phyloP scores from a whole-genome alignment of 2,113 vertebrate species.

The Gopherus evgoodei region DNA sequence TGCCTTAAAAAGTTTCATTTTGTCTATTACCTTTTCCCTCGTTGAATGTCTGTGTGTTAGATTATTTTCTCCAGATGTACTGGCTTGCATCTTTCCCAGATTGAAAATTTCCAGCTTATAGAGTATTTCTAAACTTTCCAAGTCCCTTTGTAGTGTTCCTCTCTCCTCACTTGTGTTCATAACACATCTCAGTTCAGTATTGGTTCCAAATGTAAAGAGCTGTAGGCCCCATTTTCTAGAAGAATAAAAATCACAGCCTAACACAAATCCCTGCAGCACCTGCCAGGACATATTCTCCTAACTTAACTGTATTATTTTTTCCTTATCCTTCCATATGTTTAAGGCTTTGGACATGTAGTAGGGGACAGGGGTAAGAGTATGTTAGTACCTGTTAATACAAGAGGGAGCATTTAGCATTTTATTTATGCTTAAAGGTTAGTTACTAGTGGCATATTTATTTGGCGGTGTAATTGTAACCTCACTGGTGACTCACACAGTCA shows the following conservation, averaged over 20 bases:
- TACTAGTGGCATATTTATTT: not conserved
- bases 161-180: not conserved
- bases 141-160: not conserved
- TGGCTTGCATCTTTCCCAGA: not conserved
- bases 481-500: not conserved
- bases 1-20: not conserved
- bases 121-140: not conserved
- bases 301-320: not conserved
- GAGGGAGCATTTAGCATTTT: not conserved
- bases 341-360: not conserved
- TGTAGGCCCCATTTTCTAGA: not conserved
- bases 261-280: rapidly evolving
- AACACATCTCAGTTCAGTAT: not conserved
- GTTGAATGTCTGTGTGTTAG: not conserved
- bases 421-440: not conserved
- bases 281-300: not conserved
- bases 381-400: not conserved
- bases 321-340: not conserved
- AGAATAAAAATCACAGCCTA: not conserved
- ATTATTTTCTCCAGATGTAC: not conserved
- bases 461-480: not conserved
- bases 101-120: not conserved
- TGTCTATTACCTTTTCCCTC: not conserved
- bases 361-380: not conserved
- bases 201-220: not conserved